phyloP scores from a whole-genome alignment of 64 coral and sea anemone genomes.

The Stichodactyla mertensii region DNA sequence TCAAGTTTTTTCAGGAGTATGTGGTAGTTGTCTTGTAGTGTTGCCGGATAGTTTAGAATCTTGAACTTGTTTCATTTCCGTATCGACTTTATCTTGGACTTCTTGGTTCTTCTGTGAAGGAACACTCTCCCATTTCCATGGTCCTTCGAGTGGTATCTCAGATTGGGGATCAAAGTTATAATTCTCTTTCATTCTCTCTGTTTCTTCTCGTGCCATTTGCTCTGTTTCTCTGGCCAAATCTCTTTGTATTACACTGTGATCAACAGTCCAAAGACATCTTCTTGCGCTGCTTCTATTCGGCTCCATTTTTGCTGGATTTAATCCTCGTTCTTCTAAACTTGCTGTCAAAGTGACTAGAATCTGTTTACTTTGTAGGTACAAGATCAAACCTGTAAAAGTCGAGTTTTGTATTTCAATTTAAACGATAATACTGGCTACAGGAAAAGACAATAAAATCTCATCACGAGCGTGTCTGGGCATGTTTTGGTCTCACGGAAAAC shows the following conservation, averaged over 20 bases:
- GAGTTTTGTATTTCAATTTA: conserved; percentile 7
- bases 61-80: background rate
- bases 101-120: background rate
- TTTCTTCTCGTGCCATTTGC: background rate
- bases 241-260: conserved; percentile 3
- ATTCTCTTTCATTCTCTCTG: background rate
- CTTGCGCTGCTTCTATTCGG: background rate
- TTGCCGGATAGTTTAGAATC: background rate
- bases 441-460: conserved; percentile 1
- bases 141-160: conserved; percentile 1
- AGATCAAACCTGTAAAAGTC: conserved; percentile 8
- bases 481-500: background rate
- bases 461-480: background rate
- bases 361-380: background rate
- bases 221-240: background rate
- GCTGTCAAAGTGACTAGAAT: background rate
- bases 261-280: background rate
- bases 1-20: conserved; percentile 15
- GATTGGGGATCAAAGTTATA: conserved; percentile 19
- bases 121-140: background rate
- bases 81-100: background rate
- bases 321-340: background rate
- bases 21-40: background rate
- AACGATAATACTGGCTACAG: background rate
- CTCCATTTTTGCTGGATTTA: background rate